Percentiles rank a stretch among this genome's conserved stretches.
phyloP scores from a whole-genome alignment of 1,140 invertebrate genomes.

The Diplogasteroides magnus region DNA sequence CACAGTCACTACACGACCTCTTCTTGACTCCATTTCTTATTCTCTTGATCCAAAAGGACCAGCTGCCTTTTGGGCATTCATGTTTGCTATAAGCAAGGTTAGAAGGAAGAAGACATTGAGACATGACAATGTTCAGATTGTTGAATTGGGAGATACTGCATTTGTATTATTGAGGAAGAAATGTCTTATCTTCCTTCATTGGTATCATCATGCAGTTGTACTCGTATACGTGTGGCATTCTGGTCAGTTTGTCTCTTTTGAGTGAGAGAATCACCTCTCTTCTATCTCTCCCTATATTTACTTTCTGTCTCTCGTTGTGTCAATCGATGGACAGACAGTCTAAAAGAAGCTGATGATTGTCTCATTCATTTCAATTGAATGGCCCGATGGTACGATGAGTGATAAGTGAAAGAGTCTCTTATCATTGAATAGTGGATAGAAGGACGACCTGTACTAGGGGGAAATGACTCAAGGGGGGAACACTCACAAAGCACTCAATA shows the following conservation, averaged over 20 bases:
- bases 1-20: conserved; percentile 15
- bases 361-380: neutral
- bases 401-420: neutral
- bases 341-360: too few species aligned
- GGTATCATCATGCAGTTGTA: conserved; percentile 65
- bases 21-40: conserved; percentile 88
- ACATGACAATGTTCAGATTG: conserved; percentile 82
- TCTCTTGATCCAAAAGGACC: conserved; percentile 77
- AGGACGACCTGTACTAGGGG: neutral
- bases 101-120: conserved; percentile 69
- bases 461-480: neutral
- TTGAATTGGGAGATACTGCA: conserved; percentile 87
- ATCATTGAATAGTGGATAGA: neutral
- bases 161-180: conserved; percentile 67
- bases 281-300: too few species aligned
- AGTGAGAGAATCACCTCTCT: too few species aligned
- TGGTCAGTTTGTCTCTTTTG: conserved; percentile 66
- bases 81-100: conserved; percentile 78
- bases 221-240: conserved; percentile 91
- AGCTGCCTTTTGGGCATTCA: conserved; percentile 83
- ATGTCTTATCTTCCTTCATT: neutral
- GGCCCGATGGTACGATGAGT: neutral
- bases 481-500: neutral
- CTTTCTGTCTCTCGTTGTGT: too few species aligned
- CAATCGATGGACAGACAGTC: too few species aligned